Evolutionary conservation across 2,113 vertebrate genomes (phyloP), one percentile per base, ranked within the genome.

Genomic region (Maccullochella peelii): DNA sequence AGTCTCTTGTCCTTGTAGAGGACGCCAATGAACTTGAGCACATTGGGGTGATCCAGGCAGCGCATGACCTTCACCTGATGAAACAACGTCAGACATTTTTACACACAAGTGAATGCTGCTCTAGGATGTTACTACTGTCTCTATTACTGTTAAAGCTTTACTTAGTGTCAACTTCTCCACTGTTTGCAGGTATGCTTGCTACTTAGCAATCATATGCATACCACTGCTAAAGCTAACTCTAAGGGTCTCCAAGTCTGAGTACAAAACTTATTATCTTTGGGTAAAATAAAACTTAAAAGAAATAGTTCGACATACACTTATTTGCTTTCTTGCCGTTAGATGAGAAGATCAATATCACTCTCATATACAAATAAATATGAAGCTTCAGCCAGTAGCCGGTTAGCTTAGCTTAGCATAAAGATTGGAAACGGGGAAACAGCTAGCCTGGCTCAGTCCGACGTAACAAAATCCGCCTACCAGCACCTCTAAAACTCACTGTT

Each of bases 1-100:
- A 99, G 96, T 80, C 98, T 95, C 93, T 99, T 99, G 94, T 99
- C 98, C 86, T 99, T 99, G 91, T 99, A 99, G 71, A 99, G 97
- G 70, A 99, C 98, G 0, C 98, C 98, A 0, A 99, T 99, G 91
- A 99, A 99, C 94, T 95, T 97, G 70, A 99, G 97, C 79, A 99
- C 98, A 0, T 99, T 99, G 14, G 98, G 98, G 80, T 99, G 98
- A 71, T 99, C 98, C 82, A 99, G 91, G 80, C 98, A 99, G 6
- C 98, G 96, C 98, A 99, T 99, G 80, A 99, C 98, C 89, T 99
- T 99, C 78, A 99, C 98, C 98, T 99, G 90, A 42, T 0, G 47
- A 79, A 72, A 49, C 44, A 79, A 11, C 2, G 10, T 8, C 55
- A 76, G 0, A 55, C 12, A 14, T 62, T 49, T 82, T 69, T 7